Base-by-base conservation (phyloP, 2,113 vertebrate genomes). In the Arizona elegans region DNA sequence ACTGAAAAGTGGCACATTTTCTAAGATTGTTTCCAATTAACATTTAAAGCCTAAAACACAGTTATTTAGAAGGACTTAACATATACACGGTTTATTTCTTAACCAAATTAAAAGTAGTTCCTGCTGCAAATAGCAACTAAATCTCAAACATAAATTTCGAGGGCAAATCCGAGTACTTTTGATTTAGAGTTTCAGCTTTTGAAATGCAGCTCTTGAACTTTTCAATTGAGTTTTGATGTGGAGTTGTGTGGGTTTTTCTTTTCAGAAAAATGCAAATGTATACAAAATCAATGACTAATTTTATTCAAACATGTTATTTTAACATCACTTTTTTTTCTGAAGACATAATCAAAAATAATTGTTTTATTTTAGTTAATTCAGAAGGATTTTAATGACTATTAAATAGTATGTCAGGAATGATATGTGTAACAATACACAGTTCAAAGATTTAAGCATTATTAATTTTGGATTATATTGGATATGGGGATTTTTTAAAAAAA, bases 1-100 rank as follows among this genome's bases (percentile, higher is more conserved):
- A 81, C 33, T 81, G 91, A 91, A 95, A 94, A 96, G 94, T 87
- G 95, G 87, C 87, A 91, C 90, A 91, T 95, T 95, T 92, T 10
- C 58, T 50, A 88, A 70, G 93, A 94, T 43, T n/a, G 81, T 70
- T 87, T 90, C 50, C 38, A 88, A 47, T 4, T 88, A 91, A 58
- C 94, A 92, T 93, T 90, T 87, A 93, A 96, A 90, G 89, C 93
- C 90, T 89, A 94, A 90, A 86, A 93, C 86, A 88, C 86, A 87
- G 15, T 54, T 88, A n/a, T 53, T n/a, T 53, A 12, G 52, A 87
- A 53, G 12, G 52, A 17, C 15, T 53, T 54, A 88, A 3, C 53
- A 53, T 24, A 54, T 52, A 15, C 1, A 53, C 17, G 12, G 15
- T 53, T 87, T 17, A 53, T 53, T 75, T 75, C n/a, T 75, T n/a